Evolutionary conservation across 2,113 vertebrate genomes (phyloP).

Genomic region (Pseudopodoces humilis): DNA sequence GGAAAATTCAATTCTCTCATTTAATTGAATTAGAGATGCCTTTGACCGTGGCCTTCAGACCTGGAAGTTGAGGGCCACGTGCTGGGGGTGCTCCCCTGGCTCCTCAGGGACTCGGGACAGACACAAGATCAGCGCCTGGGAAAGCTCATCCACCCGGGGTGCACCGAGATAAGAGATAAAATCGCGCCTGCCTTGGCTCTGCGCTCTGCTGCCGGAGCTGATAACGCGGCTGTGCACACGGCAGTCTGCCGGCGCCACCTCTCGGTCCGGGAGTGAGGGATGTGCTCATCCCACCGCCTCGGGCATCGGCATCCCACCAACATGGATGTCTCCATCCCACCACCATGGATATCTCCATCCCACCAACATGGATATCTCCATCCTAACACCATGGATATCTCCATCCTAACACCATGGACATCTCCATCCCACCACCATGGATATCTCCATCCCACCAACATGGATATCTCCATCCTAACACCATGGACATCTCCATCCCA

Average conservation of each 20-base stretch:
- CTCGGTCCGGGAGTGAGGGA: background rate
- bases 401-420: background rate
- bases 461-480: accelerated
- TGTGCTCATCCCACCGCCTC: accelerated
- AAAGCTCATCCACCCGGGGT: background rate
- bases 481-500: accelerated
- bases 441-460: accelerated
- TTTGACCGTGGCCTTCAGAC: slow-evolving; percentile 15
- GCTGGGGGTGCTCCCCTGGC: slow-evolving; percentile 7
- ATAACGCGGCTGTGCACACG: background rate
- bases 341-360: accelerated
- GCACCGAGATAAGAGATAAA: slow-evolving; percentile 61
- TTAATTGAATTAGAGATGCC: background rate
- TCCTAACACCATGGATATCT: accelerated
- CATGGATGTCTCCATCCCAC: background rate
- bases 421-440: accelerated
- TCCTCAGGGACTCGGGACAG: slow-evolving; percentile 24
- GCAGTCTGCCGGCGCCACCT: slow-evolving; percentile 66
- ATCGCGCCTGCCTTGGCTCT: background rate
- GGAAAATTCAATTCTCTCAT: background rate
- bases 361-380: accelerated
- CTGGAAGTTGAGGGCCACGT: background rate
- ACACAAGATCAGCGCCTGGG: slow-evolving; percentile 37
- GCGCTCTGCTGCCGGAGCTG: background rate
- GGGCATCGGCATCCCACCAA: no score